Base-by-base conservation (phyloP, 2,888 invertebrate species). In the Sarcophaga variegata region DNA sequence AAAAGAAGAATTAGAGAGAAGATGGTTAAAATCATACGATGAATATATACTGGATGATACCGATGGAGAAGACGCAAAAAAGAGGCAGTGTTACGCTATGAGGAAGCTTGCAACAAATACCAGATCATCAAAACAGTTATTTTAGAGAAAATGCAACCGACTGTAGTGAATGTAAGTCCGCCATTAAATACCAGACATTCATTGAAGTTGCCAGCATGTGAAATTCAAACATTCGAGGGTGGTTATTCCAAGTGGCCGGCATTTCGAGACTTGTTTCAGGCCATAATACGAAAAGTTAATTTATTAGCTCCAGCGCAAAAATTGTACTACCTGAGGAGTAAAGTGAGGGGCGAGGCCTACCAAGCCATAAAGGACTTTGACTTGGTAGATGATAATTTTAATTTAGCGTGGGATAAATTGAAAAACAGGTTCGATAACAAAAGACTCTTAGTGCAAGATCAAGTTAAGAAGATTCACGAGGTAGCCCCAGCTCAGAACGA, bases 381-480 rank as follows among this genome's bases (percentile, higher is more conserved):
- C 37, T 45, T 66, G 66, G 66, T 66, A 14, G 66, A 66, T 66
- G 27, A 27, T 66, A 66, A 66, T n/a, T 66, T 66, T 37, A 12
- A 37, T 27, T n/a, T 66, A 14, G 66, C 66, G 0, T 37, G 66
- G 66, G 27, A 66, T 4, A 37, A 27, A 37, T n/a, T 66, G 27
- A 66, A 66, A 66, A 37, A 0, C 25, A 27, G 66, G 12, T 66
- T 10, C 25, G 66, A 66, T 4, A 37, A 37, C 27, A 66, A 17
- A 37, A n/a, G 66, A n/a, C 14, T 66, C 11, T 66, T 66, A 17
- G 37, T 66, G 27, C 27, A 37, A 5, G 37, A 66, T 37, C 66
- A 37, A 66, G 27, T 66, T 6, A 17, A 66, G n/a, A 66, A 67
- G 11, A 67, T 67, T 14, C 6, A 45, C n/a, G 11, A 20, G 17